Conservation (phyloP, 2,888 invertebrate species). For the Stenodera caucasica region DNA sequence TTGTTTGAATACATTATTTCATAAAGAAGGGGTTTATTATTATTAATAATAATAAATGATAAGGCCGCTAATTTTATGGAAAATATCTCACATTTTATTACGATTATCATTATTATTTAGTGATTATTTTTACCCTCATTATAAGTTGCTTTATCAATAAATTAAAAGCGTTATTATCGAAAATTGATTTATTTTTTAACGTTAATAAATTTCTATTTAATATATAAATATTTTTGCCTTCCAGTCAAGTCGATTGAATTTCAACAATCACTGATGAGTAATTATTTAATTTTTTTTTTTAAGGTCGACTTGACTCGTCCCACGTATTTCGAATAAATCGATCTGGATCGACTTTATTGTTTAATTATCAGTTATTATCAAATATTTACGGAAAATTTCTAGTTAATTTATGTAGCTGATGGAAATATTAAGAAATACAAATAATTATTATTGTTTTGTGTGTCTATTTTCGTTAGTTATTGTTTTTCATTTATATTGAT, state of each 20-base stretch:
- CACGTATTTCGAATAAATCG: conserved; percentile 4
- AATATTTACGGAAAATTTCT: neutral
- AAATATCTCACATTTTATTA: conserved; percentile 28
- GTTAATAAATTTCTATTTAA: neutral
- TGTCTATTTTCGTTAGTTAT: neutral
- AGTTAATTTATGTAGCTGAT: neutral
- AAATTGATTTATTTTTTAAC: neutral
- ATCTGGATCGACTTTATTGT: no score
- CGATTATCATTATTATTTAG: no score
- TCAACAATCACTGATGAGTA: no score
- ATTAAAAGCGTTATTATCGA: neutral
- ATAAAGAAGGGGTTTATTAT: conserved; percentile 25
- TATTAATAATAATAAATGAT: conserved; percentile 35
- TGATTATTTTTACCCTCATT: conserved; percentile 17
- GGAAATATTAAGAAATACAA: neutral
- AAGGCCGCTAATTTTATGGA: conserved; percentile 34
- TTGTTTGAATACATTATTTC: conserved; percentile 40
- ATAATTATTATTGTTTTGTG: neutral
- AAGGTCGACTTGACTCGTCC: neutral
- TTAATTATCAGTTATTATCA: conserved; percentile 7
- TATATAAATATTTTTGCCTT: neutral
- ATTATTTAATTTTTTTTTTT: neutral
- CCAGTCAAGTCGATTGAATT: neutral
- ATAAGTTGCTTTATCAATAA: neutral
- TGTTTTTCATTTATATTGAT: neutral